phyloP scores from a whole-genome alignment of 2,888 invertebrate species.

The Volucella inflata region DNA sequence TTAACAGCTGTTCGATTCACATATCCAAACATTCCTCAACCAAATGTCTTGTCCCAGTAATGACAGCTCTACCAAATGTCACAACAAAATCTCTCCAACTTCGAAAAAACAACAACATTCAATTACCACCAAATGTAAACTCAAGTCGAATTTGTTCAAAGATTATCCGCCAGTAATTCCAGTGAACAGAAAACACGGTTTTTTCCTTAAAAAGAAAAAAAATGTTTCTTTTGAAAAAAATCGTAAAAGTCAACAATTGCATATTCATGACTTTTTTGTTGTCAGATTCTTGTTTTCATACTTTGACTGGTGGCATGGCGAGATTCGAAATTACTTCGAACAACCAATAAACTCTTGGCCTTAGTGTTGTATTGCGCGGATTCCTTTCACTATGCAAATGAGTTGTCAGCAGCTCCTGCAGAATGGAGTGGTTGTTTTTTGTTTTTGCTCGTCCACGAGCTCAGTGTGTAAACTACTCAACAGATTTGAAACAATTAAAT shows the following conservation, averaged over 20 bases:
- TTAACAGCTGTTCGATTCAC: no score
- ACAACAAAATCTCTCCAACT: no score
- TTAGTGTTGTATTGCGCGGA: conserved; percentile 22
- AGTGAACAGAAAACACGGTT: neutral
- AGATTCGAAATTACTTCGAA: conserved; percentile 11
- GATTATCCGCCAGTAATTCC: conserved; percentile 1
- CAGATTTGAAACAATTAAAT: conserved; percentile 39
- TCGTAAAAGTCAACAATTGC: conserved; percentile 9
- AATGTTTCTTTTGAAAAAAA: neutral
- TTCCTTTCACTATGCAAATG: conserved; percentile 57
- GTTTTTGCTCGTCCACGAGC: neutral
- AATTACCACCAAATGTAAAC: conserved; percentile 7
- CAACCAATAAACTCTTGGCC: conserved; percentile 40
- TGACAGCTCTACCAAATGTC: no score
- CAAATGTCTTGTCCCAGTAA: no score
- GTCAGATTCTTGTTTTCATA: conserved; percentile 2
- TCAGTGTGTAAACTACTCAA: conserved; percentile 7
- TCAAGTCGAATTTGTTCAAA: neutral
- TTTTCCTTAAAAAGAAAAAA: neutral
- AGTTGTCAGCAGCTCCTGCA: conserved; percentile 46
- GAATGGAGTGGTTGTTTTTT: neutral
- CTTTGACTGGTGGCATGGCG: neutral
- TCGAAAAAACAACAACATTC: no score
- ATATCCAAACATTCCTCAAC: no score
- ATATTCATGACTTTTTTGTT: conserved; percentile 30